Conservation (phyloP, 2,888 invertebrate species). For the Epirrhoe tristata region DNA sequence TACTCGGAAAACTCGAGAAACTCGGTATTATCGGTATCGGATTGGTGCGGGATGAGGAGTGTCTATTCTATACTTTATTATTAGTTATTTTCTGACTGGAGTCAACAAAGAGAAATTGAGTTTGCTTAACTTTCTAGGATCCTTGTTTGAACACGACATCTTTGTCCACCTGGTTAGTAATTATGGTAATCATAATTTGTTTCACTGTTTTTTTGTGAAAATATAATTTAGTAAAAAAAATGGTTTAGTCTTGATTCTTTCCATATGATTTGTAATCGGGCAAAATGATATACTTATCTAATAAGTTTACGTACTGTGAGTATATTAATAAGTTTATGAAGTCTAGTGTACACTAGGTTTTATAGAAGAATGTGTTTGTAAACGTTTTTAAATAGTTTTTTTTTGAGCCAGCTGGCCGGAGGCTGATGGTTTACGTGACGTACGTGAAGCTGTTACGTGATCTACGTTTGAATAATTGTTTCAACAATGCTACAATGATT, state of each 20-base stretch:
- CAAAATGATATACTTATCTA: no score
- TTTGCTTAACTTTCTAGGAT: neutral
- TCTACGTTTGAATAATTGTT: slow-evolving; percentile 19
- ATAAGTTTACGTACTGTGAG: no score
- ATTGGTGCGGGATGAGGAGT: no score
- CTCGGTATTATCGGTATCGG: no score
- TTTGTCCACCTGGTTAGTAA: neutral
- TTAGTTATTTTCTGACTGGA: neutral
- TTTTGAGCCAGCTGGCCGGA: slow-evolving; percentile 13
- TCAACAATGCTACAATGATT: neutral
- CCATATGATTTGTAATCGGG: no score
- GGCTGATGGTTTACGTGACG: slow-evolving; percentile 29
- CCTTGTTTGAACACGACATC: neutral
- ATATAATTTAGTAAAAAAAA: no score
- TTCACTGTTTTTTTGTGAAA: no score
- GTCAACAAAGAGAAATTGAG: neutral
- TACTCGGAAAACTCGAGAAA: no score
- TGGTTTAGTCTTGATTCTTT: no score
- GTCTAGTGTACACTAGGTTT: slow-evolving; percentile 7
- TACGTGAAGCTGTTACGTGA: slow-evolving; percentile 21
- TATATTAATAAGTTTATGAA: no score
- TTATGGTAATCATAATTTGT: neutral
- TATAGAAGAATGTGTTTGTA: slow-evolving; percentile 16
- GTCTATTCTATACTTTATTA: no score
- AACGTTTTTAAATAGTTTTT: slow-evolving; percentile 33